These are phyloP conservation scores for Oreochromis tanganicae DNA, from an alignment of 2,113 vertebrate genomes.

Conservation along the genomic window DNA sequence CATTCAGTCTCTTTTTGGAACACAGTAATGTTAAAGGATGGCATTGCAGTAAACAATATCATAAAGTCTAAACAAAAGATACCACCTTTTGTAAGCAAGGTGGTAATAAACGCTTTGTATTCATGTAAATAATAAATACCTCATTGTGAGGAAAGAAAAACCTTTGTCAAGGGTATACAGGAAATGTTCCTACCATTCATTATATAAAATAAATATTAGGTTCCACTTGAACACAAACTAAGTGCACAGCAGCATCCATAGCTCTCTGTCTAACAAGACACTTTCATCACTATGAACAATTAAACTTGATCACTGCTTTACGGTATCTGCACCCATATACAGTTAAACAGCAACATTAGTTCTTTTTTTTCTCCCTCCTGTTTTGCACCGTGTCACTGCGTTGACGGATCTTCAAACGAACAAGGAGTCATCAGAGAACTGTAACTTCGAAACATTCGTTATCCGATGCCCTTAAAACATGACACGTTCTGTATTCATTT, in stretches of 20 bases:
- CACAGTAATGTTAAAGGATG: slow-evolving; percentile 17
- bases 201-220: slow-evolving; percentile 53
- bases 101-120: not conserved
- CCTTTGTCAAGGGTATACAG: slow-evolving; percentile 64
- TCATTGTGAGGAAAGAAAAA: slow-evolving; percentile 74
- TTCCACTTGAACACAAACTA: slow-evolving; percentile 35
- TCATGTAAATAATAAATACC: slow-evolving; percentile 67
- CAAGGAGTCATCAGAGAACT: slow-evolving; percentile 51
- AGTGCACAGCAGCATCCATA: slow-evolving; percentile 24
- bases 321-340: not conserved
- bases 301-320: slow-evolving; percentile 9
- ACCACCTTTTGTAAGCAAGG: slow-evolving; percentile 28
- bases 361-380: not conserved
- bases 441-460: slow-evolving; percentile 66
- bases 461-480: slow-evolving; percentile 58
- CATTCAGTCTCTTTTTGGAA: slow-evolving; percentile 58
- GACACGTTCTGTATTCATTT: slow-evolving; percentile 57
- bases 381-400: not conserved
- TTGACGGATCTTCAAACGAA: not conserved
- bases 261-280: slow-evolving; percentile 45
- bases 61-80: slow-evolving; percentile 39
- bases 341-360: not conserved
- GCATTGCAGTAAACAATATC: not conserved
- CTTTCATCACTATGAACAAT: slow-evolving; percentile 42
- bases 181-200: slow-evolving; percentile 54